Conservation (phyloP, 2,888 invertebrate species). For the Xestobium rufovillosum region DNA sequence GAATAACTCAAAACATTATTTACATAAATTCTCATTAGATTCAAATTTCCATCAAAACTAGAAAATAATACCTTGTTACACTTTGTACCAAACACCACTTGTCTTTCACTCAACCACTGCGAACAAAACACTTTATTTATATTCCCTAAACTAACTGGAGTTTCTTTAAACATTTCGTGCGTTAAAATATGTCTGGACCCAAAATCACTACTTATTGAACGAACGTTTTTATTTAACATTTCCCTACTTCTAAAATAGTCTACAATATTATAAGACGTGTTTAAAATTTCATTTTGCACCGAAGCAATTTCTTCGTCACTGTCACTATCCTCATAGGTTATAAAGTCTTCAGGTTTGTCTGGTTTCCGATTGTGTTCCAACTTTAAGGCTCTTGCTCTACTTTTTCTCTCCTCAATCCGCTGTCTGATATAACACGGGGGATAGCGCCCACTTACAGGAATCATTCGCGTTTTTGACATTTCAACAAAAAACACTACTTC, state of each 20-base stretch:
- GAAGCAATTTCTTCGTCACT: conserved; percentile 75
- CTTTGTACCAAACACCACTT: conserved; percentile 94
- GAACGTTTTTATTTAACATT: conserved; percentile 60
- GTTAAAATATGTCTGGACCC: conserved; percentile 83
- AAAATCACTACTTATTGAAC: conserved; percentile 68
- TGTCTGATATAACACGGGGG: conserved; percentile 69
- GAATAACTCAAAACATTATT: not conserved
- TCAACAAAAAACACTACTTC: conserved; percentile 7
- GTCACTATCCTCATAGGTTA: conserved; percentile 81
- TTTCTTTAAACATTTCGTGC: conserved; percentile 82
- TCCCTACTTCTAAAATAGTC: conserved; percentile 78
- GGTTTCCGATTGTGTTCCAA: conserved; percentile 69
- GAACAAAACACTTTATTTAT: conserved; percentile 94
- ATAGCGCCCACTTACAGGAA: conserved; percentile 63
- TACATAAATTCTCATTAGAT: not conserved
- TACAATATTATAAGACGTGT: conserved; percentile 77
- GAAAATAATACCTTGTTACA: conserved; percentile 90
- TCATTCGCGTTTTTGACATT: conserved; percentile 68
- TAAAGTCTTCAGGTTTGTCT: conserved; percentile 85
- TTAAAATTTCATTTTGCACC: conserved; percentile 63
- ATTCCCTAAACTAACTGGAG: conserved; percentile 72
- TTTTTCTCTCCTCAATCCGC: conserved; percentile 67
- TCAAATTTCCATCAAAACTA: not conserved
- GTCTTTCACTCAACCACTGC: conserved; percentile 90
- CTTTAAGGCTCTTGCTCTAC: conserved; percentile 56